Base-by-base conservation (phyloP, 2,888 invertebrate genomes). In the Hydropsyche betteni region DNA sequence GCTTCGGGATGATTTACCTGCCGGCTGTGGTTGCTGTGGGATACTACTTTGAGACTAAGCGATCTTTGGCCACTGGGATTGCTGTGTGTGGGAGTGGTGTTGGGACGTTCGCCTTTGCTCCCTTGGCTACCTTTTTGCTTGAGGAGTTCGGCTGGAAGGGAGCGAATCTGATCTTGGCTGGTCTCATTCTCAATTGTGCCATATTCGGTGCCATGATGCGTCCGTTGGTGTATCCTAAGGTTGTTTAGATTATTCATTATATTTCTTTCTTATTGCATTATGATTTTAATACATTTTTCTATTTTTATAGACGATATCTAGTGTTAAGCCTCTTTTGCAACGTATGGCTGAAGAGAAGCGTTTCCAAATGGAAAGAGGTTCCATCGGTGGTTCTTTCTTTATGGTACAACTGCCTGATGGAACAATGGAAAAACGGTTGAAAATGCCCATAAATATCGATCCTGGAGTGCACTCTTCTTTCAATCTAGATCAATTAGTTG, bases 11-110 rank as follows among this genome's bases (percentile, higher is more conserved):
- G 87, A 95, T 97, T 82, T 97, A 97, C 85, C 89, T 99, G 68
- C 98, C 98, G 0, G 98, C 98, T 1, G 98, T 99, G 53, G 98
- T 98, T 10, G 96, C 96, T 74, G 98, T 98, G 36, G 97, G 97
- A 5, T 97, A 97, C 86, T 98, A 98, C 87, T 99, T 99, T 86
- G 98, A 98, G 86, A 95, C 96, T 68, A 94, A 95, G 81, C 90
- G 98, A 78, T 96, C 98, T 10, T 87, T 98, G 80, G 98, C 98
- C 69, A 98, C 98, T 72, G 98, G 93, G 74, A 94, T 95, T 76
- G 98, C 98, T 0, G 98, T 98, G 0, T 98, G 98, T 83, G 98
- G 98, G 6, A 97, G 97, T 0, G 98, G 98, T 3, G 87, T 88
- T 2, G 98, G 98, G 68, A 98, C 98, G 2, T 98, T 98, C 85